A percentile compares a stretch with the other conserved stretches of the same genome.
These are phyloP conservation scores for Diachrysia chrysitis DNA, from an alignment of 2,888 invertebrate species.

Conservation along the genomic window DNA sequence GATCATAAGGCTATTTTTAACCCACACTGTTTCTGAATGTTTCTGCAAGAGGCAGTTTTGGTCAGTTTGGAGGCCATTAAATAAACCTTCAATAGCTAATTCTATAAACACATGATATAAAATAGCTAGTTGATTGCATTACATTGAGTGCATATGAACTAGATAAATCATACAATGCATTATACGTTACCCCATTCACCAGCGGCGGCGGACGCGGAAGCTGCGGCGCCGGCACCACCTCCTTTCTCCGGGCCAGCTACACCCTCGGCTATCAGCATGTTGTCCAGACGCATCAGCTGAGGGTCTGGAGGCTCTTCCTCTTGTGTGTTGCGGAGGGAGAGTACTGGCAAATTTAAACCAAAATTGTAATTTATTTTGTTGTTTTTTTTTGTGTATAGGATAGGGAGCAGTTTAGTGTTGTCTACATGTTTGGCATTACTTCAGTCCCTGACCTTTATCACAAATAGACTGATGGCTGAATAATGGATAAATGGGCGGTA, in stretches of 20 bases:
- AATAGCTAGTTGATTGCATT: not conserved
- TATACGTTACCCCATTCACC: conserved; percentile 88
- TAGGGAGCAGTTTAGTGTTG: too few relatives aligned
- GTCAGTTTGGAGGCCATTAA: not conserved
- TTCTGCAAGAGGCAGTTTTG: too few relatives aligned
- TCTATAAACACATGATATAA: not conserved
- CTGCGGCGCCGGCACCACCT: conserved; percentile 95
- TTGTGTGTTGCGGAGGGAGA: conserved; percentile 98
- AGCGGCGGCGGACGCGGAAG: conserved; percentile 96
- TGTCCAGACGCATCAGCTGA: conserved; percentile 99
- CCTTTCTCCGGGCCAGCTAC: conserved; percentile 99
- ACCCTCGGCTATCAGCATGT: conserved; percentile 99
- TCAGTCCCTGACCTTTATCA: too few relatives aligned
- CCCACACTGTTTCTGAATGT: too few relatives aligned
- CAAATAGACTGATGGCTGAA: too few relatives aligned
- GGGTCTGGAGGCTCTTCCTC: conserved; percentile 99
- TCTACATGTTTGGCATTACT: too few relatives aligned
- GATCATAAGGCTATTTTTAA: too few relatives aligned
- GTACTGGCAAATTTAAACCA: conserved; percentile 88
- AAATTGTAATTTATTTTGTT: too few relatives aligned
- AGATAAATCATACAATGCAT: conserved; percentile 42
- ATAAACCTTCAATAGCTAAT: not conserved
- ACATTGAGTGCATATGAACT: conserved; percentile 29
- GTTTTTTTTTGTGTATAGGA: too few relatives aligned
- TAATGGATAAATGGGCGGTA: too few relatives aligned